Conservation (phyloP, 2,797 vertebrate genomes). For the Simalia tracyae region DNA sequence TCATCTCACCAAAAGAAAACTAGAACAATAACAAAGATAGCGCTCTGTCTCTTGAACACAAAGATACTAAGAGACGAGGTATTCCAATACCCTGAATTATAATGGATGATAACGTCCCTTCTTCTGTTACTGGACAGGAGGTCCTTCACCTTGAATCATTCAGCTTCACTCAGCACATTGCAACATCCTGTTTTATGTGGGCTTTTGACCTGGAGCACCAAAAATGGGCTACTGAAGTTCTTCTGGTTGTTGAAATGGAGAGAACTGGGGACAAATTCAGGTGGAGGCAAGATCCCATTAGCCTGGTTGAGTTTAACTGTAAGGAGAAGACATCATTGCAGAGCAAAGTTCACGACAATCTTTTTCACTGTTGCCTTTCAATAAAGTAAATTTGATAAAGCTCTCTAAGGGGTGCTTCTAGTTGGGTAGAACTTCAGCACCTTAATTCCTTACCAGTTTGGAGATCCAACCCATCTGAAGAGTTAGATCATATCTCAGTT, state of each 20-base stretch:
- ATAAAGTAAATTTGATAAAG: too few relatives aligned
- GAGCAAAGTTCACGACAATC: not conserved
- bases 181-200: not conserved
- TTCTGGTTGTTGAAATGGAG: not conserved
- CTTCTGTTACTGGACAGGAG: not conserved
- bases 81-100: not conserved
- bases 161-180: not conserved
- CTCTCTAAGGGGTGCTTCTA: too few relatives aligned
- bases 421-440: too few relatives aligned
- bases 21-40: not conserved
- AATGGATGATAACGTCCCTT: not conserved
- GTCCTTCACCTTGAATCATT: not conserved
- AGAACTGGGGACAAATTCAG: not conserved
- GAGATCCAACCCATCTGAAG: not conserved
- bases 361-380: not conserved
- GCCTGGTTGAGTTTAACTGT: not conserved
- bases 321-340: not conserved
- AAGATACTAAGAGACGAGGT: accelerated
- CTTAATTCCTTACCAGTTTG: not conserved
- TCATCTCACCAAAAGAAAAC: not conserved
- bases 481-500: too few relatives aligned
- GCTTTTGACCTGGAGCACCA: not conserved
- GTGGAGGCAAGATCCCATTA: not conserved
- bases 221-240: not conserved
- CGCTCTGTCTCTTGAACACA: not conserved